Evolutionary conservation across 2,797 vertebrate genomes (phyloP).

Genomic region (Cuculus canorus): DNA sequence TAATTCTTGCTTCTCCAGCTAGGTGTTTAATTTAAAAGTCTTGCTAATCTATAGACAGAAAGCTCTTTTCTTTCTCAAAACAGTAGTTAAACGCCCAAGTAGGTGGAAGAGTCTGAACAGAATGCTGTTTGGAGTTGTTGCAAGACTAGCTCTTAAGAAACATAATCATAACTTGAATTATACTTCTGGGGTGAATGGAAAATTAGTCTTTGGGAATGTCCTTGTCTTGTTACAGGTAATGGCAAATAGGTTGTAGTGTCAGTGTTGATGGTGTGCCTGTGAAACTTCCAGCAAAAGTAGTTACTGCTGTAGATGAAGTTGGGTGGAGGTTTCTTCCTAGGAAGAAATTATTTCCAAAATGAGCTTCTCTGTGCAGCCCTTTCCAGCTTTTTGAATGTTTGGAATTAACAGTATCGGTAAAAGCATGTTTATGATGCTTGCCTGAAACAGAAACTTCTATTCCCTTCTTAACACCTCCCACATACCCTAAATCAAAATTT

Average conservation of each 20-base stretch:
- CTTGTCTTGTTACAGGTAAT: neutral
- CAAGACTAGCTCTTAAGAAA: neutral
- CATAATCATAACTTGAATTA: neutral
- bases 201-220: neutral
- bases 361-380: neutral
- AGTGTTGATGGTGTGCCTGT: neutral
- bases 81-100: neutral
- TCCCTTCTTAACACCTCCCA: neutral
- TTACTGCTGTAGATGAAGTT: neutral
- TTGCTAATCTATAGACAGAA: neutral
- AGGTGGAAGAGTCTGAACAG: neutral
- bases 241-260: neutral
- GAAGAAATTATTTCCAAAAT: neutral
- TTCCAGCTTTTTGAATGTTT: neutral
- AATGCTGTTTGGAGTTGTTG: neutral
- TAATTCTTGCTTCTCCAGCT: neutral
- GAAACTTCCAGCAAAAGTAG: neutral
- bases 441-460: neutral
- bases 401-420: neutral
- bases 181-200: neutral
- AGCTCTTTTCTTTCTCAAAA: neutral
- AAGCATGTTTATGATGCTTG: neutral
- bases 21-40: neutral
- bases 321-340: neutral
- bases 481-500: rapidly evolving